phyloP scores from a whole-genome alignment of 2,113 vertebrate species.

The Dicrurus megarhynchus region DNA sequence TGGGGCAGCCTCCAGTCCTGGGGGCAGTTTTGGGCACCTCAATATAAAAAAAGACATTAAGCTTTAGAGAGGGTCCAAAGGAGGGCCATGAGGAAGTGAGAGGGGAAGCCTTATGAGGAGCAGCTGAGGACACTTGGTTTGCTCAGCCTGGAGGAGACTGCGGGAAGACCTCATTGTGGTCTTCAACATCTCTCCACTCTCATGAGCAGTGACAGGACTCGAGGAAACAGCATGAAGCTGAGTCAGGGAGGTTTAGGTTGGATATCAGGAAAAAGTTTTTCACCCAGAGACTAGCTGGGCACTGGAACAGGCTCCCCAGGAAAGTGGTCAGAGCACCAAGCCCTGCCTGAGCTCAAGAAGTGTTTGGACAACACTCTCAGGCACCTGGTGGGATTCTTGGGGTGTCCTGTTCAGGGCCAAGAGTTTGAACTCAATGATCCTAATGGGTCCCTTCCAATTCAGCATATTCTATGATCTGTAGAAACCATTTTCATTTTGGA shows the following conservation, averaged over 20 bases:
- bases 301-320: background rate
- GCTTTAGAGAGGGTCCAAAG: background rate
- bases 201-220: background rate
- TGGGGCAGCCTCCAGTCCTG: background rate
- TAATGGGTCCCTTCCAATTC: background rate
- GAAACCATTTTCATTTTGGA: background rate
- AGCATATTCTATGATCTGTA: background rate
- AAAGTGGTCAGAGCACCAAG: background rate
- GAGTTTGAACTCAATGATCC: background rate
- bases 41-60: background rate
- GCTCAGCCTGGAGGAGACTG: background rate
- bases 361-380: background rate
- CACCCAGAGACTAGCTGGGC: background rate
- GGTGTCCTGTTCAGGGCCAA: background rate
- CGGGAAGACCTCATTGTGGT: background rate
- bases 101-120: background rate
- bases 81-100: background rate
- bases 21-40: background rate
- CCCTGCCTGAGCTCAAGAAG: background rate
- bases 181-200: background rate
- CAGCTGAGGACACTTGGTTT: background rate
- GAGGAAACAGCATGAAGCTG: background rate
- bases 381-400: background rate
- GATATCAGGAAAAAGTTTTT: background rate
- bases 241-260: background rate